phyloP scores from a whole-genome alignment of 2,113 vertebrate genomes.

The Pristiophorus japonicus region DNA sequence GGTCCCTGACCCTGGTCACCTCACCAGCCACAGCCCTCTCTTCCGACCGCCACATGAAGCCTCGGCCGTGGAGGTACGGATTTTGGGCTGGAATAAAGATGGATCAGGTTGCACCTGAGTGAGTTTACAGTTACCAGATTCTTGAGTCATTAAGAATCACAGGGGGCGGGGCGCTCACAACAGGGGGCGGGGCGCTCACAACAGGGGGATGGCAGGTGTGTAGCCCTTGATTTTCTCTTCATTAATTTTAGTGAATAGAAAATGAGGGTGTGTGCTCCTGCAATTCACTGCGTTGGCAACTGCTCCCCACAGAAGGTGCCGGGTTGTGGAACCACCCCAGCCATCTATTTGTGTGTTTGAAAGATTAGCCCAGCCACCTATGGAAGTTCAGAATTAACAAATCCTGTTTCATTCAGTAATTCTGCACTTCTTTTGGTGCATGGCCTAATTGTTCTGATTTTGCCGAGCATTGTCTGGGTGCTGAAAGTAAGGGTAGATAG shows the following conservation, averaged over 20 bases:
- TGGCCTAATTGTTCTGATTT: background rate
- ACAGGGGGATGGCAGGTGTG: background rate
- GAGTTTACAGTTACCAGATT: no score
- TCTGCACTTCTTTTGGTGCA: background rate
- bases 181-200: background rate
- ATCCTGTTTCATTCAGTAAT: background rate
- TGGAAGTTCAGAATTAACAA: background rate
- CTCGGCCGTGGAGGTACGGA: no score
- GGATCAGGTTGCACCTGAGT: no score
- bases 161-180: background rate
- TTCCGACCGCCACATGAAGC: no score
- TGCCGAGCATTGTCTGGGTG: no score
- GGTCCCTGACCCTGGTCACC: no score
- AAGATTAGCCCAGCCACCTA: background rate
- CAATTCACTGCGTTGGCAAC: background rate
- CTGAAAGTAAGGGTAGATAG: no score
- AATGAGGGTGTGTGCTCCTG: background rate
- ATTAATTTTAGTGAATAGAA: background rate
- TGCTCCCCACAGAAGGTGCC: background rate
- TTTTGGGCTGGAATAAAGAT: no score
- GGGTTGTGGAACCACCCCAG: background rate
- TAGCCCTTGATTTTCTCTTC: background rate
- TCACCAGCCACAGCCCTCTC: no score
- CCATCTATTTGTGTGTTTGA: background rate
- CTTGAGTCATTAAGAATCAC: no score